Percentiles rank a stretch among this genome's conserved stretches.
Conservation (phyloP, 2,888 invertebrate genomes). For the Noctua janthina region DNA sequence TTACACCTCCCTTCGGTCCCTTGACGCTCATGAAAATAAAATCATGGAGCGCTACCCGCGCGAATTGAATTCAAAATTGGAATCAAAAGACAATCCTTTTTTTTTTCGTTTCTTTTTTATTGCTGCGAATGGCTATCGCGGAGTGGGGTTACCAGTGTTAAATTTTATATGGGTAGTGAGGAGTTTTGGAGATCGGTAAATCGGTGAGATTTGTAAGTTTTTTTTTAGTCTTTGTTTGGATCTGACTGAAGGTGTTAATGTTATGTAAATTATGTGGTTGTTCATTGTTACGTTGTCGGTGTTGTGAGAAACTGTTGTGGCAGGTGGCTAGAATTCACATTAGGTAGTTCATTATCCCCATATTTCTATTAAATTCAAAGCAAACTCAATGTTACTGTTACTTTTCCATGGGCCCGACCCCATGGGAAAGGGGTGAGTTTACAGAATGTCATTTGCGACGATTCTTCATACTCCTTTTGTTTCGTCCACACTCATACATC, state of each 20-base stretch:
- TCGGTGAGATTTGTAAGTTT: constrained; percentile 60
- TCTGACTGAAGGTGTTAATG: constrained; percentile 39
- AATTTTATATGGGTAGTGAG: constrained; percentile 84
- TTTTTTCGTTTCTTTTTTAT: constrained; percentile 81
- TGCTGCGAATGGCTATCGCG: constrained; percentile 82
- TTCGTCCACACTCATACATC: background rate
- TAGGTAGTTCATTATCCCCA: background rate
- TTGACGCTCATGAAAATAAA: constrained; percentile 89
- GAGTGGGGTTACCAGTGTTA: constrained; percentile 80
- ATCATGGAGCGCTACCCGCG: constrained; percentile 87
- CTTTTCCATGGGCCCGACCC: too few relatives aligned
- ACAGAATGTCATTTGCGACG: background rate
- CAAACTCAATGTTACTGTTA: background rate
- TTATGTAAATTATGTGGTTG: constrained; percentile 7
- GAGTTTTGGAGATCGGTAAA: constrained; percentile 67
- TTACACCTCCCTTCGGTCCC: constrained; percentile 78
- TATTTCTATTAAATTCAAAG: background rate
- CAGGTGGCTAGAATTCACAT: background rate
- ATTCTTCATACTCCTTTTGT: background rate
- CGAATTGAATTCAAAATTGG: constrained; percentile 89
- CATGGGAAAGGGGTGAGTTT: background rate
- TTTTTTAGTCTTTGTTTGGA: constrained; percentile 51
- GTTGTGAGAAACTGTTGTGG: background rate
- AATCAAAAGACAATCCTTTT: constrained; percentile 89
- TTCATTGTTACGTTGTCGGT: constrained; percentile 3